phyloP scores from a whole-genome alignment of 2,113 vertebrate species.

The Chauna torquata region DNA sequence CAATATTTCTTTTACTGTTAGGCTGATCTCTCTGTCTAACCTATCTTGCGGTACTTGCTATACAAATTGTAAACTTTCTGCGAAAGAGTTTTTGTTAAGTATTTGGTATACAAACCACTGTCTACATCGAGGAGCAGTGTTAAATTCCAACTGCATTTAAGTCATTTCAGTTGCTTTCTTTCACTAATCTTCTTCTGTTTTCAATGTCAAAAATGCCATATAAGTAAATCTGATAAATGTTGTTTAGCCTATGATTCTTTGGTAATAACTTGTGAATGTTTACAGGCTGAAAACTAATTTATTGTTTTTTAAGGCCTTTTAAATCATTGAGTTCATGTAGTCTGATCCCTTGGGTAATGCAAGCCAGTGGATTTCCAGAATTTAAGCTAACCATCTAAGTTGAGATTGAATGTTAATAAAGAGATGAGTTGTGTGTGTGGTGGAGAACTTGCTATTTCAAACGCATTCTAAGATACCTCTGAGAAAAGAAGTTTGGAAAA shows the following conservation, averaged over 20 bases:
- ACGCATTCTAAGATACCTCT: not conserved
- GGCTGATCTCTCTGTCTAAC: not conserved
- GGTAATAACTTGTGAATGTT: not conserved
- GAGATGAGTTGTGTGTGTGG: not conserved
- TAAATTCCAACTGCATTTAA: not conserved
- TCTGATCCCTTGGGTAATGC: not conserved
- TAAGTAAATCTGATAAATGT: not conserved
- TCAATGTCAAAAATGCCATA: not conserved
- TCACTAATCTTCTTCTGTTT: not conserved
- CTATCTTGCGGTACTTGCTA: not conserved
- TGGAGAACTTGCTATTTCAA: not conserved
- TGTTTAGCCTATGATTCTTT: not conserved
- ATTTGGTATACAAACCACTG: not conserved
- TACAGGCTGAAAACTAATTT: not conserved
- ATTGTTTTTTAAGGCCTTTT: not conserved
- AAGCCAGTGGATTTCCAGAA: not conserved
- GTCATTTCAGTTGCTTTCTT: not conserved
- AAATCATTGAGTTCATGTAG: not conserved
- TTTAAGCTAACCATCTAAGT: not conserved
- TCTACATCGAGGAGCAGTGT: not conserved
- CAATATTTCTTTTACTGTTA: not conserved
- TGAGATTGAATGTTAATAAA: not conserved
- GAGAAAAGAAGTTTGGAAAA: constrained; percentile 7
- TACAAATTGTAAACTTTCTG: not conserved
- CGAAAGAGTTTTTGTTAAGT: not conserved